phyloP scores from a whole-genome alignment of 2,888 invertebrate species.

The Sesia apiformis region DNA sequence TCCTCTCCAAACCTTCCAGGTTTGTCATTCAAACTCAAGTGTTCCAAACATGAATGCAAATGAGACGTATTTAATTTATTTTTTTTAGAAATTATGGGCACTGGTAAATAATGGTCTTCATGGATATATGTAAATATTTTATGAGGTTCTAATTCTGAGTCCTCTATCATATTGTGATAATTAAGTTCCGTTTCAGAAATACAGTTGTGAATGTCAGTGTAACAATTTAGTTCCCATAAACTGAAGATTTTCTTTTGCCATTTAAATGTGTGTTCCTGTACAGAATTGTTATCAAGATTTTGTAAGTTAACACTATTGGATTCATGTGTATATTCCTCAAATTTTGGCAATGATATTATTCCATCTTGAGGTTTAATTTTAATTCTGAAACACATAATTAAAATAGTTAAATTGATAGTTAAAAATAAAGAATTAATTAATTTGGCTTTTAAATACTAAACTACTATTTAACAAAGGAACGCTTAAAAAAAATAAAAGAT shows the following conservation, averaged over 20 bases:
- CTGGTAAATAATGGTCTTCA: constrained; percentile 67
- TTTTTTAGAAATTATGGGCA: constrained; percentile 29
- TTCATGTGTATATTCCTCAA: constrained; percentile 40
- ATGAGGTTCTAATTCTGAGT: constrained; percentile 35
- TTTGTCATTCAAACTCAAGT: constrained; percentile 26
- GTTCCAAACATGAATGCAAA: constrained; percentile 29
- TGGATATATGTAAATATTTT: constrained; percentile 75
- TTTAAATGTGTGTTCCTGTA: constrained; percentile 57
- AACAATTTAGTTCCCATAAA: constrained; percentile 74
- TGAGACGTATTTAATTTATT: constrained; percentile 5
- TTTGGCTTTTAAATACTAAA: too few relatives aligned
- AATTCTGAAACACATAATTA: constrained; percentile 31
- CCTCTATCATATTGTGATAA: constrained; percentile 36
- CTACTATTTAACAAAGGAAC: too few relatives aligned
- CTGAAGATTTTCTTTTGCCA: constrained; percentile 86
- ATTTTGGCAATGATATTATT: constrained; percentile 45
- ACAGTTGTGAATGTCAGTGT: constrained; percentile 76
- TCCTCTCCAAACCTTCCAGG: constrained; percentile 20
- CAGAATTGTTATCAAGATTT: constrained; percentile 14
- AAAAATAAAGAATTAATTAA: too few relatives aligned
- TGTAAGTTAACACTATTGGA: constrained; percentile 20
- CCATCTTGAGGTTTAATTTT: constrained; percentile 45
- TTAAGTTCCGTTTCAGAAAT: constrained; percentile 69
- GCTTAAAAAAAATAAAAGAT: too few relatives aligned
- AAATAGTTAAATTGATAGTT: too few relatives aligned